Evolutionary conservation across 2,113 vertebrate species (phyloP).

Genomic region (Nycticryphes semicollaris): DNA sequence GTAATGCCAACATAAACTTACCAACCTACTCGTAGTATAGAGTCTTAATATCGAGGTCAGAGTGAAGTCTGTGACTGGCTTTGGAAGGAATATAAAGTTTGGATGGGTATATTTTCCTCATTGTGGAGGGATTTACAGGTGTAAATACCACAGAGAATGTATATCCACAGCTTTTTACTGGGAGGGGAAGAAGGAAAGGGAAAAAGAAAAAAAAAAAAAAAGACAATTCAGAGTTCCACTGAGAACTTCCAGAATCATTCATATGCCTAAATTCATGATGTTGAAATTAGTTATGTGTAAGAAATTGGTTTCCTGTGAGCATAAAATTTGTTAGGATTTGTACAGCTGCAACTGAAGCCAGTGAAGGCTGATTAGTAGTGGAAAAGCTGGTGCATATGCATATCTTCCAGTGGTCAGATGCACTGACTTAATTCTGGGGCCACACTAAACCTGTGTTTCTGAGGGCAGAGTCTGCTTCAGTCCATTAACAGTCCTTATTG

Average conservation of each 20-base stretch:
- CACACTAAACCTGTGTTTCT: not conserved
- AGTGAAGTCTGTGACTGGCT: not conserved
- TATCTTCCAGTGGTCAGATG: not conserved
- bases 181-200: no score
- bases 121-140: slow-evolving; percentile 4
- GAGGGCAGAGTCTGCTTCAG: not conserved
- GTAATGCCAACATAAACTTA: slow-evolving; percentile 11
- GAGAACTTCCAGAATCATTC: not conserved
- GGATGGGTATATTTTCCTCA: not conserved
- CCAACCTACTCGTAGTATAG: not conserved
- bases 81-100: slow-evolving; percentile 36
- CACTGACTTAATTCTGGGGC: not conserved
- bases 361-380: not conserved
- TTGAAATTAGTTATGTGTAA: not conserved
- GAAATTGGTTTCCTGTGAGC: not conserved
- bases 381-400: not conserved
- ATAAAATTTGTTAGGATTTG: not conserved
- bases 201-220: not conserved
- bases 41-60: slow-evolving; percentile 9
- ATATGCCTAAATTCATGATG: not conserved
- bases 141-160: not conserved
- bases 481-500: not conserved
- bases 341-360: not conserved
- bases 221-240: not conserved
- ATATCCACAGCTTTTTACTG: not conserved